Conservation (phyloP, 2,797 vertebrate genomes). For the Tolypeutes matacus region DNA sequence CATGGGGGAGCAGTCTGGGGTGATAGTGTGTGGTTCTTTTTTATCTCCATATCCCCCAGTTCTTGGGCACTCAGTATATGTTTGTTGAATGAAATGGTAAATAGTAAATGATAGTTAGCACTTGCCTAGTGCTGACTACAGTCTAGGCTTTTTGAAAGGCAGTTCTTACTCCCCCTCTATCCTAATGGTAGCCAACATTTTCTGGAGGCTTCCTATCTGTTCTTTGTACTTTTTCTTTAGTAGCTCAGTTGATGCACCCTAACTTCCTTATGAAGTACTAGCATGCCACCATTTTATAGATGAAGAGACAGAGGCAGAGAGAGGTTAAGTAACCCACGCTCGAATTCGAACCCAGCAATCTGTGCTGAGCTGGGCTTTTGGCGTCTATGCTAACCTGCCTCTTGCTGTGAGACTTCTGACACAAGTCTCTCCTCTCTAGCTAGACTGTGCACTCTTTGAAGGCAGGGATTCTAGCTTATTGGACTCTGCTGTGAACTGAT, state of each 20-base stretch:
- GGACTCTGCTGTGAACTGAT: background rate
- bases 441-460: background rate
- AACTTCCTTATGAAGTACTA: background rate
- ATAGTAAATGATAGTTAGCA: background rate
- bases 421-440: background rate
- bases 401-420: background rate
- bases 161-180: background rate
- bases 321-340: background rate
- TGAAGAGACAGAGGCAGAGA: background rate
- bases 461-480: background rate
- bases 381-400: background rate
- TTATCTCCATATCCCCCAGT: background rate
- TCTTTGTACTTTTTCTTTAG: background rate
- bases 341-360: background rate
- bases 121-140: background rate
- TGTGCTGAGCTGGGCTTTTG: background rate
- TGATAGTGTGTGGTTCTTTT: background rate
- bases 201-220: background rate
- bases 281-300: background rate
- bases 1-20: background rate
- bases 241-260: background rate
- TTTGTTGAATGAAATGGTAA: constrained; percentile 28
- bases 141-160: background rate
- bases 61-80: background rate
- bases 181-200: background rate